Evolutionary conservation across 2,797 vertebrate genomes (phyloP).

Genomic region (Vireo griseus): DNA sequence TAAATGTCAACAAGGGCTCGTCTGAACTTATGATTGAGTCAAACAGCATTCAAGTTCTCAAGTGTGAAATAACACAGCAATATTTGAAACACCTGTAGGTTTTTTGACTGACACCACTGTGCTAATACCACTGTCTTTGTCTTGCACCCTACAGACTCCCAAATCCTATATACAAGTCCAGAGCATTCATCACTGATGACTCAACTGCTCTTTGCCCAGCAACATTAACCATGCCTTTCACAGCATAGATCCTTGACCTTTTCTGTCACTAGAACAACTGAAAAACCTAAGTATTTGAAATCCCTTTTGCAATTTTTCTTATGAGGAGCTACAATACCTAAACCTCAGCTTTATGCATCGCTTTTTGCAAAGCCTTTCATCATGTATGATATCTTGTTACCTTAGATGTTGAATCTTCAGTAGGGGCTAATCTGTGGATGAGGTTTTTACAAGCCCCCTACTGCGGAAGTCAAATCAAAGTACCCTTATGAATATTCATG

Average conservation of each 20-base stretch:
- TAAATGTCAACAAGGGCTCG: constrained; percentile 26
- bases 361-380: constrained; percentile 8
- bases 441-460: constrained; percentile 67
- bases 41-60: background rate
- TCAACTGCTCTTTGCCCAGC: background rate
- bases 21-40: background rate
- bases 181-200: background rate
- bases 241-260: background rate
- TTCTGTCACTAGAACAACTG: constrained; percentile 10
- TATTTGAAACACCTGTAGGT: background rate
- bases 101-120: background rate
- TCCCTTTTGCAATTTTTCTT: background rate
- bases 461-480: constrained; percentile 71
- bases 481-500: constrained; percentile 76
- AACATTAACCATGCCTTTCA: background rate
- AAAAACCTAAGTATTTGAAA: background rate
- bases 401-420: constrained; percentile 65
- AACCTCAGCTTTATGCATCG: background rate
- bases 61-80: background rate
- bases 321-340: constrained; percentile 16
- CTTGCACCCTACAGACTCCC: background rate
- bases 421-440: constrained; percentile 62
- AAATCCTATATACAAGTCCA: background rate
- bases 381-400: constrained; percentile 23
- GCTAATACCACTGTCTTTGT: background rate